These are phyloP conservation scores for Macheiramphus alcinus DNA, from an alignment of 2,113 vertebrate genomes.

Conservation along the genomic window DNA sequence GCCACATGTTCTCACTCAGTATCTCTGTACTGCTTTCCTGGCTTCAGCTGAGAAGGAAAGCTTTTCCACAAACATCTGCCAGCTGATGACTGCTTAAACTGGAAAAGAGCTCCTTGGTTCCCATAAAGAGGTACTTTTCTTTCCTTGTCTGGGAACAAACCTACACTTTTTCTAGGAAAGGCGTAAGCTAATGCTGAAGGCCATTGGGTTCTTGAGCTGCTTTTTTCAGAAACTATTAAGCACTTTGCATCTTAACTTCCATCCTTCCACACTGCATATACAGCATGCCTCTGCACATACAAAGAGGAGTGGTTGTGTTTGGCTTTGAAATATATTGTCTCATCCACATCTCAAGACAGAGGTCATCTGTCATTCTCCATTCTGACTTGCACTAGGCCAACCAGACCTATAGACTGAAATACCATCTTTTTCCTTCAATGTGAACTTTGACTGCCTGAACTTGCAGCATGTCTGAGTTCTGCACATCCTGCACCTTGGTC, in stretches of 20 bases:
- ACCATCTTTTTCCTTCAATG: neutral
- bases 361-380: neutral
- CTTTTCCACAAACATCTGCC: constrained; percentile 31
- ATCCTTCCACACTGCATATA: neutral
- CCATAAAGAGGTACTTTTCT: neutral
- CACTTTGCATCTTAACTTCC: neutral
- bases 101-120: neutral
- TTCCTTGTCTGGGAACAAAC: neutral
- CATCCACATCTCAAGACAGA: neutral
- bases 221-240: neutral
- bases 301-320: neutral
- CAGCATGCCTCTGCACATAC: neutral
- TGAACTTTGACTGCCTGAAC: neutral
- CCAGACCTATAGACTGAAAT: neutral
- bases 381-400: neutral
- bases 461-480: neutral
- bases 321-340: neutral
- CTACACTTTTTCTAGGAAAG: neutral
- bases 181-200: neutral
- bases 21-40: neutral
- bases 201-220: neutral
- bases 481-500: neutral
- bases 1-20: neutral
- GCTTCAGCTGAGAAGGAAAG: neutral
- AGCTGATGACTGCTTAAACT: constrained; percentile 1